phyloP scores from a whole-genome alignment of 2,797 vertebrate species.

The Scolopax bukidnonensis region DNA sequence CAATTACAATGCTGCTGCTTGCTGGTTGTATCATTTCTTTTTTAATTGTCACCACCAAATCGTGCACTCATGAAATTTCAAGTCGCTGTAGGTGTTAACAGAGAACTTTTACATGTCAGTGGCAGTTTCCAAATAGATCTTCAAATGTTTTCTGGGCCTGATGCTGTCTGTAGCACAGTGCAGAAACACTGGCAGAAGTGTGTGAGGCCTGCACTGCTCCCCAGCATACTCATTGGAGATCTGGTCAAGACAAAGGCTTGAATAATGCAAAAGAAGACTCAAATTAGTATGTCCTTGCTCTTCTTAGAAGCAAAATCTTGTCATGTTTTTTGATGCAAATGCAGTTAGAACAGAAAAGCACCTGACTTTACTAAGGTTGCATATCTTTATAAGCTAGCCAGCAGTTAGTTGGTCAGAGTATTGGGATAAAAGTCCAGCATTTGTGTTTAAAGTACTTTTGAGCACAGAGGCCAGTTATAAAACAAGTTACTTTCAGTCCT shows the following conservation, averaged over 20 bases:
- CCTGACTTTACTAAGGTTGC: neutral
- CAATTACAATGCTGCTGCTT: neutral
- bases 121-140: neutral
- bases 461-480: neutral
- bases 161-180: neutral
- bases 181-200: neutral
- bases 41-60: neutral
- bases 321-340: neutral
- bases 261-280: neutral
- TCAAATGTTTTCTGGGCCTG: neutral
- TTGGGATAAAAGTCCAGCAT: neutral
- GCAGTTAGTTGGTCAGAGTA: neutral
- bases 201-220: fast-evolving
- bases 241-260: neutral
- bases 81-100: neutral
- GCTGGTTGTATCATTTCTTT: neutral
- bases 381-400: neutral
- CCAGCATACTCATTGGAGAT: neutral
- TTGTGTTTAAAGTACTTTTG: neutral
- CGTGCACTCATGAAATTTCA: fast-evolving
- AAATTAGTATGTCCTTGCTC: neutral
- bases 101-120: fast-evolving
- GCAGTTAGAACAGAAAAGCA: neutral
- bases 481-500: neutral
- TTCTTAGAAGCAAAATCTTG: neutral